These are phyloP conservation scores for Agrotis puta DNA, from an alignment of 2,888 invertebrate species.

Conservation along the genomic window DNA sequence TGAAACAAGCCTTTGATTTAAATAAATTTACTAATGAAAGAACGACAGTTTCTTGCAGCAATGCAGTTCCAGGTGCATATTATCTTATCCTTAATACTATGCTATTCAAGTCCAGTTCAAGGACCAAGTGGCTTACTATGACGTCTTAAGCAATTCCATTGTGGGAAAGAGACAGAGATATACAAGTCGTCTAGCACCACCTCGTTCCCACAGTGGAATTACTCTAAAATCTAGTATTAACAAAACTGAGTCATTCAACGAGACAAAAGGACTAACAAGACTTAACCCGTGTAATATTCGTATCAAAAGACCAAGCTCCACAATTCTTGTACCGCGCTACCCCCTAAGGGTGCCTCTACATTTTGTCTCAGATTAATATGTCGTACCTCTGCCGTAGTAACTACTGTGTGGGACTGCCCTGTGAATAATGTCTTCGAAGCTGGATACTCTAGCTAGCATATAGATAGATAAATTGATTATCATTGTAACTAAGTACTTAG, in stretches of 20 bases:
- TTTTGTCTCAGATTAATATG: conserved; percentile 61
- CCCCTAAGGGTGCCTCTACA: conserved; percentile 55
- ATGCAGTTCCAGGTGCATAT: neutral
- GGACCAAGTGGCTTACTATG: too few species aligned
- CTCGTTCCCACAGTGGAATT: too few species aligned
- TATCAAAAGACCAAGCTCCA: conserved; percentile 8
- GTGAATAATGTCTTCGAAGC: conserved; percentile 44
- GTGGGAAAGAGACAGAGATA: too few species aligned
- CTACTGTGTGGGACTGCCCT: conserved; percentile 54
- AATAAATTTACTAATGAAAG: too few species aligned
- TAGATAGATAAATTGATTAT: neutral
- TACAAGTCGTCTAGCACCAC: too few species aligned
- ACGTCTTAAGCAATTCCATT: too few species aligned
- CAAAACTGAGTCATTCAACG: neutral
- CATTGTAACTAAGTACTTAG: neutral
- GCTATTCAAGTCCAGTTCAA: neutral
- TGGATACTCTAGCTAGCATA: neutral
- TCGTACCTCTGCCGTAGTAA: conserved; percentile 51
- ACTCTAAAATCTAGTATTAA: neutral
- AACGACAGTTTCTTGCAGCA: neutral
- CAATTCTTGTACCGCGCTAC: conserved; percentile 36
- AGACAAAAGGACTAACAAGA: neutral
- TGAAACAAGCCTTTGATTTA: too few species aligned
- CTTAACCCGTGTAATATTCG: neutral
- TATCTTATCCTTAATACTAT: neutral